Evolutionary conservation across 2,888 invertebrate species (phyloP).

Genomic region (Cordilura impudica): DNA sequence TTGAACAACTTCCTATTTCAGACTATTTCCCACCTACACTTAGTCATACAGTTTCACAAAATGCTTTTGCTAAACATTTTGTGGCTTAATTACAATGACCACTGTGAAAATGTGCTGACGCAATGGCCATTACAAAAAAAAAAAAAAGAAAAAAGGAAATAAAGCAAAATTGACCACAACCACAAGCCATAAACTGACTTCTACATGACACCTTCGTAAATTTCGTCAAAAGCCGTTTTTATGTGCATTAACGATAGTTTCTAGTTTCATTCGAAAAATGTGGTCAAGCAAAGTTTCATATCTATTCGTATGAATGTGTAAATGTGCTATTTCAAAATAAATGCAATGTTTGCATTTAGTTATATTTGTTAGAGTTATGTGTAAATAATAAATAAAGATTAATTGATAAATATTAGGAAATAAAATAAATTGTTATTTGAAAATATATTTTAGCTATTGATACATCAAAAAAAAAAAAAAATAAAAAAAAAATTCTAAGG

Average conservation of each 20-base stretch:
- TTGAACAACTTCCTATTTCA: slow-evolving; percentile 21
- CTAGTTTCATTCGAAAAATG: slow-evolving; percentile 40
- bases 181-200: slow-evolving; percentile 64
- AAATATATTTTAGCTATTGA: not conserved
- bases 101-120: slow-evolving; percentile 59
- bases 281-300: slow-evolving; percentile 11
- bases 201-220: slow-evolving; percentile 64
- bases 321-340: not conserved
- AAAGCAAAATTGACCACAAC: slow-evolving; percentile 60
- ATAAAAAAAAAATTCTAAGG: too few relatives aligned
- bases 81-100: slow-evolving; percentile 60
- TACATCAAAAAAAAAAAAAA: too few relatives aligned
- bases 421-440: too few relatives aligned
- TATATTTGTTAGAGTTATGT: not conserved
- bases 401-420: not conserved
- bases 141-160: slow-evolving; percentile 6
- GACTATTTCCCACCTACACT: slow-evolving; percentile 1
- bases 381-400: not conserved
- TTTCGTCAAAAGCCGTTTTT: slow-evolving; percentile 42
- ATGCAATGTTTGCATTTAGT: not conserved
- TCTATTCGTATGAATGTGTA: not conserved
- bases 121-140: slow-evolving; percentile 17
- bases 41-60: not conserved
- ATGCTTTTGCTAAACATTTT: slow-evolving; percentile 49
- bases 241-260: slow-evolving; percentile 9